Evolutionary conservation across 2,888 invertebrate species (phyloP).

Genomic region (Drosophila rubida): DNA sequence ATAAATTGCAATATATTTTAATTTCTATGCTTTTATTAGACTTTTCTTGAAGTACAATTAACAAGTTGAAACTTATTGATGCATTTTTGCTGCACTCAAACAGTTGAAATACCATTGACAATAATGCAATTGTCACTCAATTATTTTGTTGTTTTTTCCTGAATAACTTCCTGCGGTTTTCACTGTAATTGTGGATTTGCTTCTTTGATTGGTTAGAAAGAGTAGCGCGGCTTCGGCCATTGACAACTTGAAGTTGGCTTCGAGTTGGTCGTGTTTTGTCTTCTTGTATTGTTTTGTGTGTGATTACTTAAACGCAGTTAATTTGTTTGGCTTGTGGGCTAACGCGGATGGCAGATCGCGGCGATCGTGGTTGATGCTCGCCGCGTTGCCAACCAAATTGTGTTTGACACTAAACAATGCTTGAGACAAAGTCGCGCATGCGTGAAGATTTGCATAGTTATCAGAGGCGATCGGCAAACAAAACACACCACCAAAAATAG

Average conservation of each 20-base stretch:
- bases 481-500: constrained; percentile 20
- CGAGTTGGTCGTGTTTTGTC: constrained; percentile 20
- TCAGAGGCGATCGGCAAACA: constrained; percentile 56
- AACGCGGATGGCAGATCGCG: constrained; percentile 14
- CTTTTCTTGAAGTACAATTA: too few relatives aligned
- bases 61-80: too few relatives aligned
- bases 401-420: constrained; percentile 17
- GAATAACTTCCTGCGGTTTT: too few relatives aligned
- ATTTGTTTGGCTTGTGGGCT: constrained; percentile 70
- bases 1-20: too few relatives aligned
- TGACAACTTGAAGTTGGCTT: background rate
- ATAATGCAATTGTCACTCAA: too few relatives aligned
- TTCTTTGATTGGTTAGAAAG: background rate
- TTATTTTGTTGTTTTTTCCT: too few relatives aligned
- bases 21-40: too few relatives aligned
- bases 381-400: constrained; percentile 35
- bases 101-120: too few relatives aligned
- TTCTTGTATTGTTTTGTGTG: constrained; percentile 12
- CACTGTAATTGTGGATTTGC: too few relatives aligned
- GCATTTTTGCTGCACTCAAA: too few relatives aligned
- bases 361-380: constrained; percentile 10
- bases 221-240: background rate
- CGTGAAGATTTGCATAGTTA: constrained; percentile 70
- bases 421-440: constrained; percentile 60
- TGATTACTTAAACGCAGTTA: constrained; percentile 62